Evolutionary conservation across 2,113 vertebrate genomes (phyloP), one percentile per base, ranked within the genome.

Genomic region (Coryphaenoides rupestris): DNA sequence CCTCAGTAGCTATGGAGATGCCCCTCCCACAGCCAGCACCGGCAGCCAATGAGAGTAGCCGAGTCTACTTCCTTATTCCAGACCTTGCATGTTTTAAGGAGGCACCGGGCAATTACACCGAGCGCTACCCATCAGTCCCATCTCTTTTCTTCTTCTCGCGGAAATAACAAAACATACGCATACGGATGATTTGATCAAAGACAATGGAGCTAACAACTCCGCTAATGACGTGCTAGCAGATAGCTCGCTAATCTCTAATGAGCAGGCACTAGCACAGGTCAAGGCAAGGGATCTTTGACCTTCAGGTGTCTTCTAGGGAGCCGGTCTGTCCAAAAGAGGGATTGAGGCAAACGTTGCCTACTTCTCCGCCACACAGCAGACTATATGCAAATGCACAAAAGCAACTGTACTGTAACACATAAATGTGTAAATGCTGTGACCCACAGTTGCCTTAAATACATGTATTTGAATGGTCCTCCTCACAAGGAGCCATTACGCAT

Each of bases 21-120:
- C 57, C 79, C 74, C 80, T 61, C 82, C 85, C 79, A 75, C 70
- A 61, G 40, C 52, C 65, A 65, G 49, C 68, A 55, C n/a, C 55
- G 45, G 45, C 82, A 76, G 73, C 90, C 90, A 90, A 86, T 90
- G 62, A 75, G 79, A 76, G 6, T 64, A 56, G 1, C 50, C 62
- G 21, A 49, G 55, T 58, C 63, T 66, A 78, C 77, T 89, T 90
- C 88, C 87, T 84, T 53, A 60, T 75, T 83, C 82, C 65, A 62
- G 78, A 64, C 52, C 5, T 26, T 68, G 68, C 66, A 74, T 58
- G 73, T 73, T 80, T 91, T 90, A 91, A 90, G 89, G 88, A 67
- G 77, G 65, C 76, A 84, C 33, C 2, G 62, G 73, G 64, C 69
- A 55, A 70, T 78, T 82, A 63, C 60, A 73, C 7, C 2, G 14